Percentiles rank a stretch among this genome's conserved stretches.
phyloP scores from a whole-genome alignment of 2,113 vertebrate genomes.

The Spea bombifrons region DNA sequence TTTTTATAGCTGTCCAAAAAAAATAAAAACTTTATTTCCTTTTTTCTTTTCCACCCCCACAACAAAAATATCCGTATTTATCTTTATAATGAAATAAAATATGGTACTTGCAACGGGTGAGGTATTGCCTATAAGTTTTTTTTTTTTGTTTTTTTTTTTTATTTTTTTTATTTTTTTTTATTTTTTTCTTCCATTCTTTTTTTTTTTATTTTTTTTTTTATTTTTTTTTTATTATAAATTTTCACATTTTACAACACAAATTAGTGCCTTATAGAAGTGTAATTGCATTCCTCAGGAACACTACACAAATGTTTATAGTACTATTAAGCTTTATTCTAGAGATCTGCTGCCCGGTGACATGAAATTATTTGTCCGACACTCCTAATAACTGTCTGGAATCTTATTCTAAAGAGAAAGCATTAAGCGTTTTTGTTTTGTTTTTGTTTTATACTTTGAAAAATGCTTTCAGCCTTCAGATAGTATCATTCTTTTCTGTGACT shows the following conservation, averaged over 20 bases:
- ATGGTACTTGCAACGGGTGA: neutral
- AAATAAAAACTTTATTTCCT: neutral
- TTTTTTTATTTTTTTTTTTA: neutral
- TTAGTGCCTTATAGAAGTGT: slow-evolving; percentile 36
- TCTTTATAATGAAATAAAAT: slow-evolving; percentile 18
- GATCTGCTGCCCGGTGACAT: neutral
- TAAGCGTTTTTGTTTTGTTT: neutral
- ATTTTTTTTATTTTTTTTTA: neutral
- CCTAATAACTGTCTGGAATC: too few species aligned
- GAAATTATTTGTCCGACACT: too few species aligned
- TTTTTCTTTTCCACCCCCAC: neutral
- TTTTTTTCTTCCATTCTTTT: neutral
- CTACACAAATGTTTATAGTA: neutral
- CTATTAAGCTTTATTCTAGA: too few species aligned
- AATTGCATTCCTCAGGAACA: slow-evolving; percentile 17
- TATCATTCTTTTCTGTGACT: slow-evolving; percentile 18
- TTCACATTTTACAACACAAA: neutral
- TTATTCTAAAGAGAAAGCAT: too few species aligned
- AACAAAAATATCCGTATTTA: slow-evolving; percentile 15
- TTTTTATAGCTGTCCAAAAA: slow-evolving; percentile 21
- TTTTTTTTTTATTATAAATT: neutral
- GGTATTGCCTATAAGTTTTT: neutral
- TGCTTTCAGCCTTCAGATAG: slow-evolving; percentile 27
- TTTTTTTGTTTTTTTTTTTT: neutral
- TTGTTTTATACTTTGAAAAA: slow-evolving; percentile 28